These are phyloP conservation scores for Callimico goeldii DNA, from an alignment of 2,797 vertebrate genomes.

Conservation along the genomic window DNA sequence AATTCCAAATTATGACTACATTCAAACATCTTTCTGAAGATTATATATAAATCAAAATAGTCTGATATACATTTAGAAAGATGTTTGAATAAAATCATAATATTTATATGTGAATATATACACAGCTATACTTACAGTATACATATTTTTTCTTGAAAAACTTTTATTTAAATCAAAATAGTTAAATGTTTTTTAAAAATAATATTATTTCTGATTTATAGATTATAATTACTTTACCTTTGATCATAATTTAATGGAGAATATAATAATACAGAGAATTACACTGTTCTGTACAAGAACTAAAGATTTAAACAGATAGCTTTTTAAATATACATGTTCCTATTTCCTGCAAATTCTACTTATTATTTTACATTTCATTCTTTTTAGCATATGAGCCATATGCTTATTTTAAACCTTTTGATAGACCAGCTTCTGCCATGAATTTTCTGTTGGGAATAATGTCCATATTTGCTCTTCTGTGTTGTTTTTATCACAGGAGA, in stretches of 20 bases:
- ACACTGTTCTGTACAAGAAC: not conserved
- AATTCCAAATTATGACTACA: conserved; percentile 2
- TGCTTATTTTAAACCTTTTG: not conserved
- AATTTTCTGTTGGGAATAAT: not conserved
- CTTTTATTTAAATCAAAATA: not conserved
- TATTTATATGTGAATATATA: not conserved
- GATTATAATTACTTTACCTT: not conserved
- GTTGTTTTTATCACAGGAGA: not conserved
- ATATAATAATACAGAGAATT: not conserved
- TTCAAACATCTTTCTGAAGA: not conserved
- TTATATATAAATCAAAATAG: not conserved
- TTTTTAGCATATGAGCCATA: not conserved
- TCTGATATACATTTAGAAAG: not conserved
- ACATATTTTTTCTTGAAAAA: not conserved
- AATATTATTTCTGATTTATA: not conserved
- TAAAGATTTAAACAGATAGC: not conserved
- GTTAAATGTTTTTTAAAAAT: not conserved
- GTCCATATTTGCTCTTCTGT: not conserved
- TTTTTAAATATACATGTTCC: not conserved
- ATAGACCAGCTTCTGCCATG: not conserved
- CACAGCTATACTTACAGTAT: not conserved
- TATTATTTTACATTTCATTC: not conserved
- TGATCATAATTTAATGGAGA: not conserved
- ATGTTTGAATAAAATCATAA: not conserved
- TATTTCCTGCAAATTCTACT: not conserved